These are phyloP conservation scores for Trialeurodes vaporariorum DNA, from an alignment of 1,140 invertebrate genomes.

Conservation along the genomic window DNA sequence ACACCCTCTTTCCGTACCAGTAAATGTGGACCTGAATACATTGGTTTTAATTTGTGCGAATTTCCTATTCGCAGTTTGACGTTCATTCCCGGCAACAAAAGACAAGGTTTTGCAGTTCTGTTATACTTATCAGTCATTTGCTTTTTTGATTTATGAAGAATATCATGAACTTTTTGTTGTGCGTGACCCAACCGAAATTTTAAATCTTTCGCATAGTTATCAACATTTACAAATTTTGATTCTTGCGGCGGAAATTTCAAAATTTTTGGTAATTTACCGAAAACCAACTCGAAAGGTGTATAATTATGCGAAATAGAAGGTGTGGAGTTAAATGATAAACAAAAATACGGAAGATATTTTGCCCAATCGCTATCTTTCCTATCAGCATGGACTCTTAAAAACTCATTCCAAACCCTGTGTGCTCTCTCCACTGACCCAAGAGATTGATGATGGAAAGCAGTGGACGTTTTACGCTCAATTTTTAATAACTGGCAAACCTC, in stretches of 20 bases:
- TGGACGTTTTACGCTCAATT: slow-evolving; percentile 22
- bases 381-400: slow-evolving; percentile 25
- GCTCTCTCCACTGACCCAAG: slow-evolving; percentile 31
- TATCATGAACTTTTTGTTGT: neutral
- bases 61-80: neutral
- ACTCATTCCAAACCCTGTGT: slow-evolving; percentile 32
- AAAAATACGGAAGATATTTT: neutral
- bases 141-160: neutral
- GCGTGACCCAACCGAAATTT: neutral
- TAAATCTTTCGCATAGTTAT: neutral
- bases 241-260: neutral
- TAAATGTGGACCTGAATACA: neutral
- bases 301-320: neutral
- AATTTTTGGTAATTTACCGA: neutral
- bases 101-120: neutral
- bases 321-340: neutral
- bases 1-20: neutral
- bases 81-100: neutral
- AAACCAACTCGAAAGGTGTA: neutral
- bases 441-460: slow-evolving; percentile 27
- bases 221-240: neutral
- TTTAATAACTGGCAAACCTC: slow-evolving; percentile 26
- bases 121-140: neutral
- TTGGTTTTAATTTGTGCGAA: neutral
- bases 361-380: neutral